Evolutionary conservation across 2,797 vertebrate species (phyloP), one percentile per base, ranked within the genome.

Genomic region (Simalia tracyae): DNA sequence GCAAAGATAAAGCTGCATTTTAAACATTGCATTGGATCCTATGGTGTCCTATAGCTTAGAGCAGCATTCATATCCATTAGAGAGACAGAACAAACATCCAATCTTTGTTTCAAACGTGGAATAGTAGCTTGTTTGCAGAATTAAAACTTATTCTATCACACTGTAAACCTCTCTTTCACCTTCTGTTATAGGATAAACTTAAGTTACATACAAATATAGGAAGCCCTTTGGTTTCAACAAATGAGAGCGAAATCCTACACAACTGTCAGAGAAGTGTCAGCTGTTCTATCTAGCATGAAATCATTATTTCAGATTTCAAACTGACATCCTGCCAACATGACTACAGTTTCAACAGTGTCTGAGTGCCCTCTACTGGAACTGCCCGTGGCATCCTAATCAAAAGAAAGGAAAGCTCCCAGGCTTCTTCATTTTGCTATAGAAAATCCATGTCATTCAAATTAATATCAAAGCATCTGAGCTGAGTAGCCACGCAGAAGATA

Each of bases 341-440:
- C 28, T 68, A 0, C 0, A 0, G 50, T 92, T 56, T 22, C 59
- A 10, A 26, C 84, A 26, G 94, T 90, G 94, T 0, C 28, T 64
- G 92, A 92, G 84, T 93, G 96, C 96, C 97, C 95, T 95, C 96
- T 97, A 91, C 95, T 95, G 96, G 96, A 92, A 92, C 63, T 87
- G 17, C 1, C 46, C 0, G 15, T 59, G 3, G 28, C n/a, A 36
- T 31, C 17, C 42, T 10, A 22, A 15, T 72, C 63, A 59, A 86
- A 68, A 60, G 28, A 57, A 22, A 31, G n/a, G 2, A n/a, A 68
- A 31, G n/a, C 63, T 56, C 28, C 28, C 36, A 4, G 1, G 5
- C 36, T 10, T 42, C 59, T 63, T 61, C 36, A 7, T 89, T 72
- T 31, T 31, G 14, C 19, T 12, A 57, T 15, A 54, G 31, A 15